These are phyloP conservation scores for Drosophila peninsularis DNA, from an alignment of 2,888 invertebrate species.

Conservation along the genomic window DNA sequence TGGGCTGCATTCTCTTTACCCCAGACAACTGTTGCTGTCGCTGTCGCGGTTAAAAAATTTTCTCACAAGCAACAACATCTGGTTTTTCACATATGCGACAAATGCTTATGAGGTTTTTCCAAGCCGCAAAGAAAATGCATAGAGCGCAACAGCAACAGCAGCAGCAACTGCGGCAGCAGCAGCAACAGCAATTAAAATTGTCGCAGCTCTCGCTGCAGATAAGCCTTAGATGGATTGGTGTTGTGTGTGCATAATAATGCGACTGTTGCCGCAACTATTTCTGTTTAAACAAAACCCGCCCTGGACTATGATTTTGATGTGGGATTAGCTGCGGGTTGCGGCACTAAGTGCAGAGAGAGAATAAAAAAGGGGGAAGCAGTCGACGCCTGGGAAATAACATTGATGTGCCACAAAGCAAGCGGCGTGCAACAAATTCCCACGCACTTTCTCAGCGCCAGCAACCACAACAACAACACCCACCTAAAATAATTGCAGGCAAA, in stretches of 20 bases:
- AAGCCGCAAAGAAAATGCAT: constrained; percentile 54
- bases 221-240: constrained; percentile 63
- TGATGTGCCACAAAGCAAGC: constrained; percentile 48
- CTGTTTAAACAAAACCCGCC: constrained; percentile 8
- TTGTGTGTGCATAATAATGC: constrained; percentile 32
- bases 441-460: constrained; percentile 50
- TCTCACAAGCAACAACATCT: constrained; percentile 68
- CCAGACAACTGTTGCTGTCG: constrained; percentile 28
- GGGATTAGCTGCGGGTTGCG: constrained; percentile 58
- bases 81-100: constrained; percentile 72
- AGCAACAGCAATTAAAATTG: constrained; percentile 71
- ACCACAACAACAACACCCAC: constrained; percentile 25
- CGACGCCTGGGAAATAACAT: constrained; percentile 71
- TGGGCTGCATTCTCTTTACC: constrained; percentile 44
- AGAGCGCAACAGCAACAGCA: constrained; percentile 29
- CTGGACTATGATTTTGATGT: constrained; percentile 56
- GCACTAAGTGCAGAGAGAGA: background rate
- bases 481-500: constrained; percentile 13
- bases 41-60: constrained; percentile 62
- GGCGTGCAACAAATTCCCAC: constrained; percentile 54
- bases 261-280: constrained; percentile 17
- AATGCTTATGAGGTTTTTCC: constrained; percentile 62
- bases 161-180: constrained; percentile 18
- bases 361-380: constrained; percentile 3
- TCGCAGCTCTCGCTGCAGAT: constrained; percentile 49